Evolutionary conservation across 2,797 vertebrate species (phyloP).

Genomic region (Florisuga fusca): DNA sequence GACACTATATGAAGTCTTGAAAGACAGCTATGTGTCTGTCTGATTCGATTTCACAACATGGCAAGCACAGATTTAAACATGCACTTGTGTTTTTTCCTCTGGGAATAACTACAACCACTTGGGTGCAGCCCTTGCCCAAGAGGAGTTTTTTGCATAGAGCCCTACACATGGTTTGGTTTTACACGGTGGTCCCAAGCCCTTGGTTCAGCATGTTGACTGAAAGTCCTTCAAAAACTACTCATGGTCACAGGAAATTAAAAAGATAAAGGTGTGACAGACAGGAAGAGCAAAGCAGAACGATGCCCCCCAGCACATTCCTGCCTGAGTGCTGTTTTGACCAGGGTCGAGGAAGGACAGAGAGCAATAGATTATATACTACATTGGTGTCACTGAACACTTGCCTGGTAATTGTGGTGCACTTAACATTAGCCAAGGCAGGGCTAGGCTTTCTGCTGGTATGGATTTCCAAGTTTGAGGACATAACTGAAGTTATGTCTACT

Average conservation of each 20-base stretch:
- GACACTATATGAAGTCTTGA: neutral
- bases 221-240: neutral
- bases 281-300: conserved; percentile 7
- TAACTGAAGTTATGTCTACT: neutral
- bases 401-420: neutral
- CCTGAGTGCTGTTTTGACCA: neutral
- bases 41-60: neutral
- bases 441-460: neutral
- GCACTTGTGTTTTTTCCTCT: neutral
- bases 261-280: neutral
- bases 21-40: neutral
- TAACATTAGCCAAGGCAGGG: neutral
- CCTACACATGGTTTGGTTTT: neutral
- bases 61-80: neutral
- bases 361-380: neutral
- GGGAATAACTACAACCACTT: neutral
- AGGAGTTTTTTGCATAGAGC: neutral
- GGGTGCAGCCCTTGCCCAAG: fast-evolving
- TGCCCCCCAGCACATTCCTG: conserved; percentile 56
- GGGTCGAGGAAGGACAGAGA: neutral
- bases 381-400: neutral
- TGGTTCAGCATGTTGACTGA: neutral
- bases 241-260: conserved; percentile 61
- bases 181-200: neutral
- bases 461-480: neutral